A percentile compares a stretch with the other conserved stretches of the same genome.
Evolutionary conservation across 2,113 vertebrate species (phyloP).

Genomic region (Dipodomys ordii): DNA sequence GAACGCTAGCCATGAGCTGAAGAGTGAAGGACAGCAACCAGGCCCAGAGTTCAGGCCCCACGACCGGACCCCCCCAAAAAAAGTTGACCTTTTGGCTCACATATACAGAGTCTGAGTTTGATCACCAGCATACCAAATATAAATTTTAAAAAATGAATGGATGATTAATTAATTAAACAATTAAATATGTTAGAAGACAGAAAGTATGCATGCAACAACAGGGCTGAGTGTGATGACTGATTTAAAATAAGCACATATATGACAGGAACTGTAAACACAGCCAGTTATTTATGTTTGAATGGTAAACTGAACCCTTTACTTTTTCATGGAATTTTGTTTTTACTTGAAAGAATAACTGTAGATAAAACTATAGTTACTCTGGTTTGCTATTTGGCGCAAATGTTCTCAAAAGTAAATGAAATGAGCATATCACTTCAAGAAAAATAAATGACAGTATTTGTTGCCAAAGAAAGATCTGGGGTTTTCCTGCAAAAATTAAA

Average conservation of each 20-base stretch:
- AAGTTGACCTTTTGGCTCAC: not conserved
- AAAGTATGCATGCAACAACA: not conserved
- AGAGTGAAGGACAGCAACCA: no score
- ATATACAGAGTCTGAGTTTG: not conserved
- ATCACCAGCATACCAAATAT: not conserved
- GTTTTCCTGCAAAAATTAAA: constrained; percentile 41
- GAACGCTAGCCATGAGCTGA: no score
- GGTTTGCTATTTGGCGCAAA: not conserved
- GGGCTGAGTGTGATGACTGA: not conserved
- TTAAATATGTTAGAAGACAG: not conserved
- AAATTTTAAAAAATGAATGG: no score
- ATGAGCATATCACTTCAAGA: constrained; percentile 35
- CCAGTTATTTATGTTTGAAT: not conserved
- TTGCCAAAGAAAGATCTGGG: constrained; percentile 37
- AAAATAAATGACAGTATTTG: constrained; percentile 40
- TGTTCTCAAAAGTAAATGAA: constrained; percentile 45
- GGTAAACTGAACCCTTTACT: not conserved
- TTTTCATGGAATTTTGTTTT: constrained; percentile 45
- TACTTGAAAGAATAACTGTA: constrained; percentile 36
- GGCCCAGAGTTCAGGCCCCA: no score
- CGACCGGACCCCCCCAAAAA: no score
- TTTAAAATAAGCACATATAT: not conserved
- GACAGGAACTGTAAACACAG: not conserved
- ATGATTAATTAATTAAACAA: not conserved
- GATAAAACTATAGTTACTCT: constrained; percentile 50